These are phyloP conservation scores for Spialia ferax DNA, from an alignment of 2,888 invertebrate species.

Conservation along the genomic window DNA sequence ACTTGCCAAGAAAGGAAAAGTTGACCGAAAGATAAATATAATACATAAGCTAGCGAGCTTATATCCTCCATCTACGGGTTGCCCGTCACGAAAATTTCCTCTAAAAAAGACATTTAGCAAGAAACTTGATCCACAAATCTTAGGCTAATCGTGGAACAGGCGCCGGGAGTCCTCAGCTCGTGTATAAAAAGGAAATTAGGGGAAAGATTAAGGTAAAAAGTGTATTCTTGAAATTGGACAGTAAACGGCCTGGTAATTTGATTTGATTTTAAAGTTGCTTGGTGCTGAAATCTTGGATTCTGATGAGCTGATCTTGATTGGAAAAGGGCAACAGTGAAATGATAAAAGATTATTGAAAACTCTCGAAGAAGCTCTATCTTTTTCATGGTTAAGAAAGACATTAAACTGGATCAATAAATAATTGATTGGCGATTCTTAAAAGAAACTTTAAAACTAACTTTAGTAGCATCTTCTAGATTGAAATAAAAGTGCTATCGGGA, in stretches of 20 bases:
- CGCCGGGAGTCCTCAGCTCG: slow-evolving; percentile 37
- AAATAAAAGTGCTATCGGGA: slow-evolving; percentile 27
- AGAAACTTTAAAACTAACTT: not conserved
- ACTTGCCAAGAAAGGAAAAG: not conserved
- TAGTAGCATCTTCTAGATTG: not conserved
- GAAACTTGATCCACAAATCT: slow-evolving; percentile 72
- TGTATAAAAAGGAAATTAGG: slow-evolving; percentile 36
- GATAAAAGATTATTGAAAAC: not conserved
- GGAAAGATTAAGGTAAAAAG: not conserved
- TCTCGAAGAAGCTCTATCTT: not conserved
- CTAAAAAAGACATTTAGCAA: slow-evolving; percentile 47
- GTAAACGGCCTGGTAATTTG: not conserved
- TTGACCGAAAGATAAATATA: not conserved
- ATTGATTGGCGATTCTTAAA: too few species aligned
- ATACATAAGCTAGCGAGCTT: not conserved
- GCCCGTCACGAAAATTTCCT: slow-evolving; percentile 12
- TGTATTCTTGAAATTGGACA: not conserved
- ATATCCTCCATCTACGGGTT: not conserved
- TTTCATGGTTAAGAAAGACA: too few species aligned
- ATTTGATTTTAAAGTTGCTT: not conserved
- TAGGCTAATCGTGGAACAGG: slow-evolving; percentile 59
- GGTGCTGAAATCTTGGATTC: not conserved
- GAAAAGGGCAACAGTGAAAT: too few species aligned
- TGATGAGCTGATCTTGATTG: too few species aligned
- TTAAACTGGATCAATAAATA: too few species aligned